Percentiles rank a stretch among this genome's conserved stretches.
These are phyloP conservation scores for Callospermophilus lateralis DNA, from an alignment of 2,113 vertebrate genomes.

Conservation along the genomic window DNA sequence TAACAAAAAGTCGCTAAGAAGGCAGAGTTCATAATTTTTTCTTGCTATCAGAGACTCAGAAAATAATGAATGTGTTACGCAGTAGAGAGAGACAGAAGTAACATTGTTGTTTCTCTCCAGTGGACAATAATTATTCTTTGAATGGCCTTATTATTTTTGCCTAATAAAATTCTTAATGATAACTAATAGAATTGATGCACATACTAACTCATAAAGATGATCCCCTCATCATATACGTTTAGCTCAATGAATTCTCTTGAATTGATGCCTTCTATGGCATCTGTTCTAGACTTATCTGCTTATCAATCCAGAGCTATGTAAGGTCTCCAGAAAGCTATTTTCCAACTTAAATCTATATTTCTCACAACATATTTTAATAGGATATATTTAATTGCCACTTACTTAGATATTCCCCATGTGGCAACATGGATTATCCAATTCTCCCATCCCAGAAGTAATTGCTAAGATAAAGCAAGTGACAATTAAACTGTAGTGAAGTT, in stretches of 20 bases:
- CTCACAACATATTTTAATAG: conserved; percentile 17
- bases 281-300: neutral
- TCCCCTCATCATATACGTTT: neutral
- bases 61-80: no score
- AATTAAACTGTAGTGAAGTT: conserved; percentile 52
- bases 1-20: conserved; percentile 42
- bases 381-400: conserved; percentile 31
- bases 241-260: neutral
- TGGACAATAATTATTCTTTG: conserved; percentile 53
- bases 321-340: conserved; percentile 22
- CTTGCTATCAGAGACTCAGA: neutral
- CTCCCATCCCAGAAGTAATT: conserved; percentile 14
- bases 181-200: neutral
- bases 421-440: conserved; percentile 43
- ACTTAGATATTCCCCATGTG: neutral
- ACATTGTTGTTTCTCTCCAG: conserved; percentile 44
- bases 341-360: neutral
- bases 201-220: conserved; percentile 3
- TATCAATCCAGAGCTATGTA: neutral
- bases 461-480: conserved; percentile 38
- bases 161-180: conserved; percentile 44
- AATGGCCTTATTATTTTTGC: conserved; percentile 13
- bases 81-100: no score
- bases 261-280: neutral
- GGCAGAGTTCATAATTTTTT: conserved; percentile 39